These are phyloP conservation scores for Acleris literana DNA, from an alignment of 2,888 invertebrate species.

Conservation along the genomic window DNA sequence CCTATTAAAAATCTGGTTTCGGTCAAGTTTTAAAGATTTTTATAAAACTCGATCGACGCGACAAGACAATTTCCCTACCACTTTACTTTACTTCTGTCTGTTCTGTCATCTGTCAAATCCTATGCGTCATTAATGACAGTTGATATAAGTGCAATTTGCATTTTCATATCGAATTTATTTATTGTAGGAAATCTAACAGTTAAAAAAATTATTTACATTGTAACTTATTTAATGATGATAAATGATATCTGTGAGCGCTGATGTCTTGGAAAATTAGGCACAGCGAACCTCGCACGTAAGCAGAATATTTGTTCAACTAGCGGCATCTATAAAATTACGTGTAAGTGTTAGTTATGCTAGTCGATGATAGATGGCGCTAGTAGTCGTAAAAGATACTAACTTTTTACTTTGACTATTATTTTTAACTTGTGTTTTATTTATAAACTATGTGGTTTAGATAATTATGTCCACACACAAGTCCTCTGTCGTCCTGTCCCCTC, in stretches of 20 bases:
- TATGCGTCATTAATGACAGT: constrained; percentile 1
- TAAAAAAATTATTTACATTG: no score
- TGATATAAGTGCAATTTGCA: background rate
- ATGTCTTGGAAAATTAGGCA: background rate
- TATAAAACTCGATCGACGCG: constrained; percentile 8
- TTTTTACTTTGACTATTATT: no score
- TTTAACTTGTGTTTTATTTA: no score
- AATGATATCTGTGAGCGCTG: background rate
- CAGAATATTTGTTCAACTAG: background rate
- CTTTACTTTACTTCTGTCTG: background rate
- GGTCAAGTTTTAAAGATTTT: constrained; percentile 41
- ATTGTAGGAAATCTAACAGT: no score
- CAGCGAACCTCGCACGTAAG: background rate
- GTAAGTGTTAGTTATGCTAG: background rate
- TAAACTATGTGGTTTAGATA: no score
- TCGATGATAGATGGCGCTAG: constrained; percentile 7
- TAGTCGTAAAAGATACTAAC: background rate
- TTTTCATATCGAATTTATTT: no score
- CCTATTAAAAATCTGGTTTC: constrained; percentile 47
- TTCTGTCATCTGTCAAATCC: constrained; percentile 12
- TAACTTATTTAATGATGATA: background rate
- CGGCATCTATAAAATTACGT: background rate
- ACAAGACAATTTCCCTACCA: background rate
- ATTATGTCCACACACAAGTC: no score
- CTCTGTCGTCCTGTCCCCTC: no score